These are phyloP conservation scores for Indicator maculatus DNA, from an alignment of 2,113 vertebrate genomes.

Conservation along the genomic window DNA sequence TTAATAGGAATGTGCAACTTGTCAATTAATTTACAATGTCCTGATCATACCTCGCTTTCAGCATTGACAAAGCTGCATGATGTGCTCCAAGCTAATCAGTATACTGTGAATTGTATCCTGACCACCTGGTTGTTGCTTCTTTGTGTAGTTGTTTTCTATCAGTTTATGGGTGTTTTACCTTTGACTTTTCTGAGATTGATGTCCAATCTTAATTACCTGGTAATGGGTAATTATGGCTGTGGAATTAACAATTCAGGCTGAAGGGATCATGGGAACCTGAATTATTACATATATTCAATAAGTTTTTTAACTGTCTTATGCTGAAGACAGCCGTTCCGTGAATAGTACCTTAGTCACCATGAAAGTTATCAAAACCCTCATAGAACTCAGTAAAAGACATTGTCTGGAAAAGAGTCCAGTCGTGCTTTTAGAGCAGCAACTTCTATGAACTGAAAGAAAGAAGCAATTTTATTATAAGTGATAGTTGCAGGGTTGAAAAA, in stretches of 20 bases:
- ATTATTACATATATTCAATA: neutral
- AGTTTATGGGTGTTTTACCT: neutral
- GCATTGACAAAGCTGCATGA: neutral
- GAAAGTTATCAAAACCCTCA: neutral
- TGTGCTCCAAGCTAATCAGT: neutral
- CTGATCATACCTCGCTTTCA: neutral
- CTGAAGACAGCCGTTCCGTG: neutral
- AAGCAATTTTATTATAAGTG: neutral
- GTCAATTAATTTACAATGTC: neutral
- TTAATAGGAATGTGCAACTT: neutral
- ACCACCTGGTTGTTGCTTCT: neutral
- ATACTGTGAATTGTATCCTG: neutral
- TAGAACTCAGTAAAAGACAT: neutral
- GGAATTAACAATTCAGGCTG: neutral
- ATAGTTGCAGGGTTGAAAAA: neutral
- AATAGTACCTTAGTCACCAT: neutral
- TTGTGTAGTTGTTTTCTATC: neutral
- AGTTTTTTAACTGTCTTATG: neutral
- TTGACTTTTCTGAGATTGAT: neutral
- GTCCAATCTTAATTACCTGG: neutral
- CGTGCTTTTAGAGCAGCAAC: neutral
- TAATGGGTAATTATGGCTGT: neutral
- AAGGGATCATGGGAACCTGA: neutral
- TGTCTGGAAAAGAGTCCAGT: neutral
- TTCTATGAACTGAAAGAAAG: neutral